phyloP scores from a whole-genome alignment of 2,113 vertebrate genomes.

The Leuciscus idus region DNA sequence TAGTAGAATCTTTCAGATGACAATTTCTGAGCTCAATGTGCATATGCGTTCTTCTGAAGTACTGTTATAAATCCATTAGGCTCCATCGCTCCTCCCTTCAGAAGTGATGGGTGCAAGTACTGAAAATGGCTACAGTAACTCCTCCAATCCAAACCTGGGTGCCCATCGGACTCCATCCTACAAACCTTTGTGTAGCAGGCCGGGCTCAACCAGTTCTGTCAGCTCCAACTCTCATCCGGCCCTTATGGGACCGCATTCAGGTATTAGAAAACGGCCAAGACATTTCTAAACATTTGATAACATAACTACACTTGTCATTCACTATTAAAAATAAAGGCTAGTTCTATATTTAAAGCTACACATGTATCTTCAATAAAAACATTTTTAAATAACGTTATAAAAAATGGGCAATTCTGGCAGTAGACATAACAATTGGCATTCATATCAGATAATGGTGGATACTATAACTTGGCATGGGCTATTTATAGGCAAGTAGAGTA shows the following conservation, averaged over 20 bases:
- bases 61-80: conserved; percentile 54
- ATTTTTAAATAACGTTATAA: too few relatives aligned
- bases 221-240: conserved; percentile 62
- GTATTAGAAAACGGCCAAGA: conserved; percentile 50
- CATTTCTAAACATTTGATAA: neutral
- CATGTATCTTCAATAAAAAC: neutral
- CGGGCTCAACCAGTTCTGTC: conserved; percentile 64
- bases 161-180: conserved; percentile 73
- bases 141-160: conserved; percentile 65
- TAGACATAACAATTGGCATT: too few relatives aligned
- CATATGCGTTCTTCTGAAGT: neutral
- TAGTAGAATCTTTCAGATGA: conserved; percentile 64
- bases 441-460: too few relatives aligned
- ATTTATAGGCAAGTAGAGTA: too few relatives aligned
- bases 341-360: neutral
- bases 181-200: conserved; percentile 73
- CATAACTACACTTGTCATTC: neutral
- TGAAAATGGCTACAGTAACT: conserved; percentile 73
- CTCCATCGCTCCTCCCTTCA: conserved; percentile 66
- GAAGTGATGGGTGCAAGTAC: conserved; percentile 71
- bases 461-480: too few relatives aligned
- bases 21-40: neutral
- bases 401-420: too few relatives aligned
- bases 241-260: conserved; percentile 74
- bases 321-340: neutral